Conservation (phyloP, 2,888 invertebrate species). For the Tachystola acroxantha region DNA sequence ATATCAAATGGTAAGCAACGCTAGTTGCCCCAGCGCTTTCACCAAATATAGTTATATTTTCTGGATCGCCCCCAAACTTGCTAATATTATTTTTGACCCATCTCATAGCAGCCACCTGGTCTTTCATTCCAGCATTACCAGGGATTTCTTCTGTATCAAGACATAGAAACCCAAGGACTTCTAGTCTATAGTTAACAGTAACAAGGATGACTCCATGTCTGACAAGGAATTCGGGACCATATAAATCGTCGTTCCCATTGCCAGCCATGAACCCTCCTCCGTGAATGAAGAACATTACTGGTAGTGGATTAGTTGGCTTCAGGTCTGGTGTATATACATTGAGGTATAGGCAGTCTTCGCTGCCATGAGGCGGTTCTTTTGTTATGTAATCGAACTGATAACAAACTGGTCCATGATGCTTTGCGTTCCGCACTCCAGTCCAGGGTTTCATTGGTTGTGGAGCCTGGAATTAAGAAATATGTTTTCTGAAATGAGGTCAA, state of each 20-base stretch:
- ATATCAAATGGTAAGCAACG: slow-evolving; percentile 35
- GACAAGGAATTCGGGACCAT: slow-evolving; percentile 35
- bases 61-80: slow-evolving; percentile 39
- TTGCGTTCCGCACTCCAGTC: slow-evolving; percentile 36
- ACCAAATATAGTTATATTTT: slow-evolving; percentile 43
- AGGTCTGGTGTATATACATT: slow-evolving; percentile 42
- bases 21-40: slow-evolving; percentile 43
- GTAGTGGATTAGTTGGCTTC: slow-evolving; percentile 22
- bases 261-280: slow-evolving; percentile 33
- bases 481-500: too few relatives aligned
- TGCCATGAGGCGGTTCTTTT: slow-evolving; percentile 19
- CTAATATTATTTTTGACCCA: slow-evolving; percentile 41
- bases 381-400: slow-evolving; percentile 23
- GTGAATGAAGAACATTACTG: slow-evolving; percentile 45
- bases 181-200: slow-evolving; percentile 38
- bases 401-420: slow-evolving; percentile 28
- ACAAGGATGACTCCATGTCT: slow-evolving; percentile 32
- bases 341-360: slow-evolving; percentile 47
- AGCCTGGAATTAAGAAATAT: slow-evolving; percentile 29
- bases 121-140: slow-evolving; percentile 42
- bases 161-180: slow-evolving; percentile 35
- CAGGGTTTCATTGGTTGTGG: slow-evolving; percentile 34
- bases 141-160: slow-evolving; percentile 34
- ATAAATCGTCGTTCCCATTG: slow-evolving; percentile 29
- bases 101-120: slow-evolving; percentile 38